Evolutionary conservation across 2,888 invertebrate genomes (phyloP).

Genomic region (Cheilosia pagana): DNA sequence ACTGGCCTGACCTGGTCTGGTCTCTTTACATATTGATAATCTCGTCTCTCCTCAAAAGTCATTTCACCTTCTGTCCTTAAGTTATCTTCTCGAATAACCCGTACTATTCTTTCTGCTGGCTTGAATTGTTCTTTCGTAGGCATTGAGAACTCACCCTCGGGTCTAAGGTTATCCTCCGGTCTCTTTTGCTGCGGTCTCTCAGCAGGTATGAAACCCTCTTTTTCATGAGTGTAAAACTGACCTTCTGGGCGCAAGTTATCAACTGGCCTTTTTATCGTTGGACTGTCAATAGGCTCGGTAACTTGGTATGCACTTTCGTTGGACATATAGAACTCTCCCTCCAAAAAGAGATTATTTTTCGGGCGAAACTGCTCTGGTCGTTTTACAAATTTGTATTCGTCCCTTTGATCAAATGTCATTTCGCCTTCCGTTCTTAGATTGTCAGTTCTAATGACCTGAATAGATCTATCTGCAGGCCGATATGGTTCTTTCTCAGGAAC

Average conservation of each 20-base stretch:
- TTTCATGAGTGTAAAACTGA: conserved; percentile 84
- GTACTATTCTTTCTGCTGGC: conserved; percentile 82
- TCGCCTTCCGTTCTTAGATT: conserved; percentile 86
- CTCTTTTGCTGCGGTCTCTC: conserved; percentile 82
- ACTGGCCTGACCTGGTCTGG: conserved; percentile 83
- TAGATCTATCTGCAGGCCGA: conserved; percentile 85
- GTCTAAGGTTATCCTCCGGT: conserved; percentile 83
- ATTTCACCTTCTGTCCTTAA: conserved; percentile 77
- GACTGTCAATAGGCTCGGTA: conserved; percentile 78
- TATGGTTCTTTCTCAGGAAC: conserved; percentile 83
- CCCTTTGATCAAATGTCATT: conserved; percentile 83
- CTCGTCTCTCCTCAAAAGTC: conserved; percentile 76
- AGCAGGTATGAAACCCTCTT: conserved; percentile 81
- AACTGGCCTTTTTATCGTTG: conserved; percentile 83
- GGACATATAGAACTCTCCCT: conserved; percentile 85
- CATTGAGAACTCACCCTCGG: conserved; percentile 85
- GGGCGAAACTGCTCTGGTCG: conserved; percentile 83
- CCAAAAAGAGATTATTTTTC: conserved; percentile 82
- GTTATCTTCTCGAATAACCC: conserved; percentile 83
- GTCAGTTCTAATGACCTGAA: conserved; percentile 84
- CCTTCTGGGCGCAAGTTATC: conserved; percentile 85
- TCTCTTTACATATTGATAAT: conserved; percentile 82
- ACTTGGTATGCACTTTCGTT: conserved; percentile 80
- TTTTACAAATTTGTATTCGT: conserved; percentile 84
- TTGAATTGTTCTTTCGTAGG: conserved; percentile 78